A percentile compares a stretch with the other conserved stretches of the same genome.
These are phyloP conservation scores for Cataglyphis rosenhaueri DNA, from an alignment of 2,888 invertebrate genomes.

Conservation along the genomic window DNA sequence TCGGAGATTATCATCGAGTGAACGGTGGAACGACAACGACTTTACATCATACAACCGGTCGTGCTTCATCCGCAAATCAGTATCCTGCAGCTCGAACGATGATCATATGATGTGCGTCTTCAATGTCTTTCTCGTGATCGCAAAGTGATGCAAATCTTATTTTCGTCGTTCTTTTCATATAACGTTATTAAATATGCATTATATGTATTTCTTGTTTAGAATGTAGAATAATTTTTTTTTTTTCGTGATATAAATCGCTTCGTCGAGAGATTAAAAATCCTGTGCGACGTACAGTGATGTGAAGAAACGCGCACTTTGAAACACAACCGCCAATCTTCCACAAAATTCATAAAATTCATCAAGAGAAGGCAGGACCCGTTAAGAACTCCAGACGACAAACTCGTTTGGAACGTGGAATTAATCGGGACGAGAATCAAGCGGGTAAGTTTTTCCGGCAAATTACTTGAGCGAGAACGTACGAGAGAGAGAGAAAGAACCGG, in stretches of 20 bases:
- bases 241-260: not conserved
- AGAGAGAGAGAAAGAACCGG: slow-evolving; percentile 54
- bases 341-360: slow-evolving; percentile 28
- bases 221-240: not conserved
- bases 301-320: not conserved
- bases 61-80: not conserved
- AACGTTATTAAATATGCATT: not conserved
- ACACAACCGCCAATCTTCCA: not conserved
- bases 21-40: not conserved
- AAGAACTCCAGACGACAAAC: slow-evolving; percentile 41
- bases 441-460: slow-evolving; percentile 37
- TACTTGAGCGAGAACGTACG: slow-evolving; percentile 46
- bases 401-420: slow-evolving; percentile 42
- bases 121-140: not conserved
- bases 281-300: not conserved
- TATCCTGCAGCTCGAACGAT: not conserved
- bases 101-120: not conserved
- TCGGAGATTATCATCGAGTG: slow-evolving; percentile 24
- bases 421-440: slow-evolving; percentile 35
- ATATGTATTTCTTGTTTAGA: not conserved
- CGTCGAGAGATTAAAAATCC: not conserved
- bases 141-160: not conserved
- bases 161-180: not conserved
- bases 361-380: slow-evolving; percentile 20
- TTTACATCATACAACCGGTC: not conserved